These are phyloP conservation scores for Portunus trituberculatus DNA, from an alignment of 1,140 invertebrate species.

Conservation along the genomic window DNA sequence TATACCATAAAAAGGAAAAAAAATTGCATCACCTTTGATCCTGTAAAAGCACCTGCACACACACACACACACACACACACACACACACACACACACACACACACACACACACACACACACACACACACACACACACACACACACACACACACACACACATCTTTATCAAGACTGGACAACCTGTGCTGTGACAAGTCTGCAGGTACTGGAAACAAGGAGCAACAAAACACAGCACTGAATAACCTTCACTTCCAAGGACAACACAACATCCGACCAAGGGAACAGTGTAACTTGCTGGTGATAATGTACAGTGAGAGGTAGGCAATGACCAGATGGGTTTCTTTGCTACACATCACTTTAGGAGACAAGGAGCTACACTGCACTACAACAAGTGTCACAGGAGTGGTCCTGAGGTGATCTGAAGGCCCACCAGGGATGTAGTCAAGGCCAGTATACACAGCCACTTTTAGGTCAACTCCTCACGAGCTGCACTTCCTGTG, in stretches of 20 bases:
- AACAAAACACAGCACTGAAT: neutral
- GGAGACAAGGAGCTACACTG: neutral
- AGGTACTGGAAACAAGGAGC: neutral
- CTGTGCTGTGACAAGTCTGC: neutral
- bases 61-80: too few species aligned
- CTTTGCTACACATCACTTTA: neutral
- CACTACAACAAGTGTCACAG: neutral
- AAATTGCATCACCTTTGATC: too few species aligned
- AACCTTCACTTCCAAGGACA: neutral
- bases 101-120: too few species aligned
- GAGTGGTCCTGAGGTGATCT: neutral
- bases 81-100: too few species aligned
- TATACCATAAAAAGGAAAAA: too few species aligned
- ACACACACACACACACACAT: too few species aligned
- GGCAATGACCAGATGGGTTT: neutral
- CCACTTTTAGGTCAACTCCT: neutral
- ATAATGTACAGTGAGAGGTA: neutral
- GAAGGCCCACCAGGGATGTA: neutral
- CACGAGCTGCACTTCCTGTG: neutral
- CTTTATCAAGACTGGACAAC: too few species aligned
- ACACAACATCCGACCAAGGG: neutral
- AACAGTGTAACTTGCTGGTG: neutral
- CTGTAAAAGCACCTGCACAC: too few species aligned
- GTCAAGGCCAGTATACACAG: slow-evolving; percentile 11
- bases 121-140: too few species aligned